phyloP scores from a whole-genome alignment of 1,140 invertebrate species.

The Bombyx mandarina region DNA sequence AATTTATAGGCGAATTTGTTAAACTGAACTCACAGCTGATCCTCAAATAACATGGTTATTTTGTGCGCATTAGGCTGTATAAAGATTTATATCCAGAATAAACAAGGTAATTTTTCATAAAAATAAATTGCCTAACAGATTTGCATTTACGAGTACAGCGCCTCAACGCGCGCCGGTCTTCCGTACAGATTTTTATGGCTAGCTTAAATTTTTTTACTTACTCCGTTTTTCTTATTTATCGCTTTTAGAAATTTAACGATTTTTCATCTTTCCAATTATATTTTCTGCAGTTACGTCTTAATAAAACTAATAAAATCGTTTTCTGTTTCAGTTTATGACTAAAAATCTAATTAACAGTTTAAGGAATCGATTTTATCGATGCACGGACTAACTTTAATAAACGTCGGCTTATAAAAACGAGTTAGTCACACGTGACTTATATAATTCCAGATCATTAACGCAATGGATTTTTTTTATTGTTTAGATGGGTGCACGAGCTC shows the following conservation, averaged over 20 bases:
- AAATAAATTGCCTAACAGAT: constrained; percentile 12
- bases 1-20: too few species aligned
- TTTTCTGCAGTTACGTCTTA: too few species aligned
- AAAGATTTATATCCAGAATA: constrained; percentile 7
- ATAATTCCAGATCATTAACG: too few species aligned
- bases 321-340: too few species aligned
- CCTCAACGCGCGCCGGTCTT: constrained; percentile 2
- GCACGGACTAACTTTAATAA: too few species aligned
- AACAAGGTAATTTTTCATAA: constrained; percentile 10
- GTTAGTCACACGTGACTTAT: too few species aligned
- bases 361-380: too few species aligned
- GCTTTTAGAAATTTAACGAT: constrained; percentile 10
- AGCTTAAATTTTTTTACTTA: constrained; percentile 11
- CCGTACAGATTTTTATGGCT: constrained; percentile 9
- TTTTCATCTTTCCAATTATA: neutral
- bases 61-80: neutral
- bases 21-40: neutral
- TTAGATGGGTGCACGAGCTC: too few species aligned
- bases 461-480: too few species aligned
- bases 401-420: too few species aligned
- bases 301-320: too few species aligned
- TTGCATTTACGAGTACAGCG: constrained; percentile 8
- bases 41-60: constrained; percentile 1
- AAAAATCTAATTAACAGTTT: too few species aligned
- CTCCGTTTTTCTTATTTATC: constrained; percentile 11